Base-by-base conservation (phyloP, 2,113 vertebrate genomes). In the Pachycephala philippinensis region DNA sequence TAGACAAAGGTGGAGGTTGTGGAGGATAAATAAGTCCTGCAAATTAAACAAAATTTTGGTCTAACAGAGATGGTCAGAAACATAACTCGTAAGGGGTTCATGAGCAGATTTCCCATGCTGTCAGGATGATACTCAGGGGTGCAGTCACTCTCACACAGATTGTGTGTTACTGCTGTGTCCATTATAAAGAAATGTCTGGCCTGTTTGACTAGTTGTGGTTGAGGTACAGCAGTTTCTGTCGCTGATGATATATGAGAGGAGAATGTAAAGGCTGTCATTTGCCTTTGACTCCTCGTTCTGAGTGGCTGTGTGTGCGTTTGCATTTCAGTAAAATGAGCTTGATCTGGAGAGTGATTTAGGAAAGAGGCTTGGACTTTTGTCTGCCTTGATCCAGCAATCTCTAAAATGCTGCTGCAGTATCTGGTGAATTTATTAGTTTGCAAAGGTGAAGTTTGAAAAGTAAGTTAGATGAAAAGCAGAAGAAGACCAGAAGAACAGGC, bases 401-500 rank as follows among this genome's bases (percentile, higher is more conserved):
- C 87, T 87, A 44, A 86, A 94, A 74, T 0, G 1, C 76, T 93
- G 83, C 59, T 2, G 7, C 30, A 27, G 35, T 59, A 75, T 18
- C 42, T 37, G 28, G 47, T 60, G 76, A 78, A 63, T 81, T 50
- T 70, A 59, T 63, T 77, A 50, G 50, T 84, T 90, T 0, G 1
- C 87, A 75, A 81, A 88, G 72, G 35, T 49, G 49, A 84, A 86
- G 37, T 60, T 37, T 83, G 50, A 80, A 86, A 60, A 74, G 21
- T 49, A 66, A 79, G 35, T 30, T 56, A 92, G 88, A 93, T 89
- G 85, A 92, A 96, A 96, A 95, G 83, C 80, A 70, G 56, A 84
- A 93, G 75, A 60, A 88, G 93, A 97, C 95, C 69, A 78, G 93
- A 94, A 96, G 83, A 96, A 97, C 90, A 94, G 90, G 83, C 88